These are phyloP conservation scores for Carcharodon carcharias DNA, from an alignment of 2,797 vertebrate genomes.

Conservation along the genomic window DNA sequence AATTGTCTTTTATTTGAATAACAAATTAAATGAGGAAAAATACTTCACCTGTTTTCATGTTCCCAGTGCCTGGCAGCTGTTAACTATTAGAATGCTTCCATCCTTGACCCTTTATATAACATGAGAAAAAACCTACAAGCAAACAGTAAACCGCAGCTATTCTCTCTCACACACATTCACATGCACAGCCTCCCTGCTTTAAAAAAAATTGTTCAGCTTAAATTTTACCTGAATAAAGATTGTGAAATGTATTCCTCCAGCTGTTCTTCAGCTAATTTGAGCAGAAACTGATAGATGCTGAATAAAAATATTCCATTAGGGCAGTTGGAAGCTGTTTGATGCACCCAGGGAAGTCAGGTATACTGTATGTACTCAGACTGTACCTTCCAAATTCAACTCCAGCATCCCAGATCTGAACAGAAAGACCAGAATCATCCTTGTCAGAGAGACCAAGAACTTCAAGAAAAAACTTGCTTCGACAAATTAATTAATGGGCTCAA, in stretches of 20 bases:
- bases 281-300: background rate
- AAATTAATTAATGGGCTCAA: background rate
- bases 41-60: background rate
- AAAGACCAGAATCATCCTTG: background rate
- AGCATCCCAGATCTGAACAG: background rate
- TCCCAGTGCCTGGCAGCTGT: background rate
- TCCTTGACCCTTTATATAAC: background rate
- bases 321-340: background rate
- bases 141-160: background rate
- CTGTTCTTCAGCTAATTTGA: background rate
- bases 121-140: background rate
- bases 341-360: background rate
- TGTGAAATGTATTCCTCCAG: background rate
- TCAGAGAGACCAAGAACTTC: background rate
- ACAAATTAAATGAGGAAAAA: background rate
- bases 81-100: background rate
- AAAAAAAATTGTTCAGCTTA: background rate
- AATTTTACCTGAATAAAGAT: background rate
- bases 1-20: background rate
- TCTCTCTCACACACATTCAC: background rate
- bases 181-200: background rate
- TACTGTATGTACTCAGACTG: background rate
- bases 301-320: background rate
- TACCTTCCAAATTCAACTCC: background rate
- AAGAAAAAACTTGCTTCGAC: background rate